Evolutionary conservation across 2,797 vertebrate genomes (phyloP).

Genomic region (Anguilla pacifica): DNA sequence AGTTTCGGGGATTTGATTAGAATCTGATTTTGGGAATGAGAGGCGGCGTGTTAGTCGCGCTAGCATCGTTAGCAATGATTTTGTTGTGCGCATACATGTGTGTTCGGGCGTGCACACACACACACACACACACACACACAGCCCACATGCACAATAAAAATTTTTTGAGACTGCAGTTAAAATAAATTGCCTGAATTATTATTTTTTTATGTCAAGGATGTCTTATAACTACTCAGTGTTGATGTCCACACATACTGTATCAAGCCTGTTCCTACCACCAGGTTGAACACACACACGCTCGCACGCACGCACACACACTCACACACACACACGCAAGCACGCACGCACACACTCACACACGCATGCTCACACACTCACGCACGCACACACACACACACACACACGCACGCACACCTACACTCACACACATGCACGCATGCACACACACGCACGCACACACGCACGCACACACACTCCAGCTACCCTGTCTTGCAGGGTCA

Average conservation of each 20-base stretch:
- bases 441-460: not conserved
- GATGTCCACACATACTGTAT: too few species aligned
- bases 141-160: too few species aligned
- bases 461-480: conserved; percentile 1
- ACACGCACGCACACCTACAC: not conserved
- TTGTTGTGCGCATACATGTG: not conserved
- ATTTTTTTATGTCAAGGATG: too few species aligned
- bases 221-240: too few species aligned
- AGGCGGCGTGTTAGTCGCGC: not conserved
- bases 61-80: not conserved
- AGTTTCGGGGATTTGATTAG: not conserved
- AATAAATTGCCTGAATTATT: too few species aligned
- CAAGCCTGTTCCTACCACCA: too few species aligned
- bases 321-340: too few species aligned
- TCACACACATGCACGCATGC: not conserved
- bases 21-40: not conserved
- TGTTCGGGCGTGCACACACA: too few species aligned
- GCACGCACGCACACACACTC: not conserved
- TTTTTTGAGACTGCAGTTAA: too few species aligned
- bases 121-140: not conserved
- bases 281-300: not conserved
- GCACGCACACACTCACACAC: not conserved
- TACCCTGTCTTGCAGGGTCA: conserved; percentile 35
- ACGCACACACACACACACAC: not conserved
- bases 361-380: not conserved